These are phyloP conservation scores for Artibeus lituratus DNA, from an alignment of 2,797 vertebrate genomes.

Conservation along the genomic window DNA sequence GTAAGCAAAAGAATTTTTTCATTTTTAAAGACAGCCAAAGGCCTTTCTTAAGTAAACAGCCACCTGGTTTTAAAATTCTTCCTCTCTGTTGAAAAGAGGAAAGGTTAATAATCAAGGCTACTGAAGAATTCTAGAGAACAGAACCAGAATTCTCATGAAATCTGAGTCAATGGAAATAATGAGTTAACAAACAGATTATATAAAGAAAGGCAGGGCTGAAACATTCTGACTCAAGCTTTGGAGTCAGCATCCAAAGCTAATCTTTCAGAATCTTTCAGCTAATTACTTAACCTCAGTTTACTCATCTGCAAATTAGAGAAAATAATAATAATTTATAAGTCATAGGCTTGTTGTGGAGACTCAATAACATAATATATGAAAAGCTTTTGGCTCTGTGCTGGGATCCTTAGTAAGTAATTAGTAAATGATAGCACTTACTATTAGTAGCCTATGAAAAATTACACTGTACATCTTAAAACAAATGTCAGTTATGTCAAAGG, in stretches of 20 bases:
- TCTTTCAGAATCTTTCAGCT: too few species aligned
- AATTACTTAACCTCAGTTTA: conserved; percentile 12
- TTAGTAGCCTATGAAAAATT: not conserved
- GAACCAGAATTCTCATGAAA: not conserved
- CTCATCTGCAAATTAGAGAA: not conserved
- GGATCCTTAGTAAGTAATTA: not conserved
- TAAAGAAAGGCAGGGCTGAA: not conserved
- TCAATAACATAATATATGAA: not conserved
- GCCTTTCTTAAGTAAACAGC: not conserved
- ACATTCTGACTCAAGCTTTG: not conserved
- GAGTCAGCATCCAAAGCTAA: too few species aligned
- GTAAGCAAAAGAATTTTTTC: not conserved
- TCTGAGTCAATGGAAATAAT: not conserved
- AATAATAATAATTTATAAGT: not conserved
- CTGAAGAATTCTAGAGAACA: not conserved
- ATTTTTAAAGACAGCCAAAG: not conserved
- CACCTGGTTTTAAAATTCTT: not conserved
- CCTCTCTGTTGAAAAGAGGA: not conserved
- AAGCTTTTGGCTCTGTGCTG: not conserved
- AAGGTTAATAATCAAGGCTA: not conserved
- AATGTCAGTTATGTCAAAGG: not conserved
- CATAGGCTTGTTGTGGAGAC: not conserved
- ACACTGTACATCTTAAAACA: conserved; percentile 24
- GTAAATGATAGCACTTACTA: not conserved
- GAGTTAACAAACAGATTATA: not conserved